These are phyloP conservation scores for Cuniculus paca DNA, from an alignment of 2,797 vertebrate genomes.

Conservation along the genomic window DNA sequence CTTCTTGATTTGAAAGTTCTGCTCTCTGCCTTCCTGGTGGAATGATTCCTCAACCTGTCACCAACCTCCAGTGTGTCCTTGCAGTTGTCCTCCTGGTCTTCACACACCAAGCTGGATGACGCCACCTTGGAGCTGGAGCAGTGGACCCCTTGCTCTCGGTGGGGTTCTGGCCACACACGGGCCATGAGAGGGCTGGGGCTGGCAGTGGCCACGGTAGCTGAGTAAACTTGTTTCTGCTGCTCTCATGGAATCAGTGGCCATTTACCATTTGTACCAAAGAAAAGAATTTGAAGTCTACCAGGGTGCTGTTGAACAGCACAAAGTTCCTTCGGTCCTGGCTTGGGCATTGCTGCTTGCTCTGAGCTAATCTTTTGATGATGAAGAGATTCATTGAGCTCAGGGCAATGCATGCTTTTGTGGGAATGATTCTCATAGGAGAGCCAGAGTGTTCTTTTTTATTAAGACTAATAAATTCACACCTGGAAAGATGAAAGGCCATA, in stretches of 20 bases:
- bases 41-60: not conserved
- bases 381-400: not conserved
- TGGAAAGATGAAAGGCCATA: not conserved
- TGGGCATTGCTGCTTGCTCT: not conserved
- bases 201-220: not conserved
- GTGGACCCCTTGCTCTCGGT: not conserved
- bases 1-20: not conserved
- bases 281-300: not conserved
- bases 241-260: not conserved
- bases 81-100: not conserved
- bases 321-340: not conserved
- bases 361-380: not conserved
- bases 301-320: not conserved
- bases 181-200: not conserved
- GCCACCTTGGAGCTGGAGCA: not conserved
- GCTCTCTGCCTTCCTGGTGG: not conserved
- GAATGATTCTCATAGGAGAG: not conserved
- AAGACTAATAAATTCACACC: not conserved
- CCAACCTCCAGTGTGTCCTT: not conserved
- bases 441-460: not conserved
- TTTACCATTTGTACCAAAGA: not conserved
- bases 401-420: not conserved
- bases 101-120: not conserved
- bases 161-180: not conserved
- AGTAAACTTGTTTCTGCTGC: not conserved